Evolutionary conservation across 2,888 invertebrate genomes (phyloP).

Genomic region (Zaprionus lineosus): DNA sequence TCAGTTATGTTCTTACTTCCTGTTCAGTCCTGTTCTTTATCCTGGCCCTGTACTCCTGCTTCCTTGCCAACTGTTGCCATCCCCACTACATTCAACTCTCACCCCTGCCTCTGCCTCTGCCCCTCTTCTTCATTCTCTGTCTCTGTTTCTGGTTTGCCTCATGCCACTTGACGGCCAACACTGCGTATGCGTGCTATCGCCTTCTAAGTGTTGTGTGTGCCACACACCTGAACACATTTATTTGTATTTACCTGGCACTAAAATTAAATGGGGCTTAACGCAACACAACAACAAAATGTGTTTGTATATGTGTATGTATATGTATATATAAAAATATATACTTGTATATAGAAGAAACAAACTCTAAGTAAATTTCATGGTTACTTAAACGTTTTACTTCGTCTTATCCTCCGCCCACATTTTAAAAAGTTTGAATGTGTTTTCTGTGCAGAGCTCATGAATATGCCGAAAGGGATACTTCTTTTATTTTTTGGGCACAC

Average conservation of each 20-base stretch:
- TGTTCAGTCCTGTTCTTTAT: no score
- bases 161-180: slow-evolving; percentile 13
- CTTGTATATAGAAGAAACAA: slow-evolving; percentile 20
- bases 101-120: no score
- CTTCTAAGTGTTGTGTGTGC: slow-evolving; percentile 48
- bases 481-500: no score
- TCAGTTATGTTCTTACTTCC: no score
- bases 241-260: slow-evolving; percentile 58
- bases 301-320: no score
- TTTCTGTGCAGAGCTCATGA: slow-evolving; percentile 17
- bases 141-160: slow-evolving; percentile 11
- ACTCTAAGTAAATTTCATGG: slow-evolving; percentile 64
- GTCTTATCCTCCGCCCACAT: slow-evolving; percentile 9
- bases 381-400: slow-evolving; percentile 58
- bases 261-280: slow-evolving; percentile 41
- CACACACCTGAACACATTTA: slow-evolving; percentile 51
- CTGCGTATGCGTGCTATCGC: slow-evolving; percentile 62
- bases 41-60: no score
- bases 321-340: no score
- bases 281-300: slow-evolving; percentile 20
- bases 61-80: no score
- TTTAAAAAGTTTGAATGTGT: slow-evolving; percentile 30
- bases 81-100: no score
- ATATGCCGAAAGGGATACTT: not conserved
- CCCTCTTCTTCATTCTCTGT: slow-evolving; percentile 36